phyloP scores from a whole-genome alignment of 2,113 vertebrate species.

The Corythoichthys haematopterus region DNA sequence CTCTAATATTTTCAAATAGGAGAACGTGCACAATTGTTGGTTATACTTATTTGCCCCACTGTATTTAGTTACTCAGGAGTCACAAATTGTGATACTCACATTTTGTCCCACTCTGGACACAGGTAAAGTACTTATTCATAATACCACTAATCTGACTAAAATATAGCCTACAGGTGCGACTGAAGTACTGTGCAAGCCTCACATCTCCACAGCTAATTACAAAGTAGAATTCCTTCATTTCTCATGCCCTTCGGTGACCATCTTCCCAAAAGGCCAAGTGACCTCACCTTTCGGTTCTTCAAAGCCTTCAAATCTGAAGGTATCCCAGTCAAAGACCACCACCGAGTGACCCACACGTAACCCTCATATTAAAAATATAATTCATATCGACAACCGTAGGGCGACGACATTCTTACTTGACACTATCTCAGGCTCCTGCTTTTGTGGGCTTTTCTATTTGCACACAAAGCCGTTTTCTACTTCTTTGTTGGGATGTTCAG shows the following conservation, averaged over 20 bases:
- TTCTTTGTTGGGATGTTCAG: constrained; percentile 52
- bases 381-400: constrained; percentile 49
- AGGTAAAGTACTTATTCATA: not conserved
- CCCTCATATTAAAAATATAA: constrained; percentile 49
- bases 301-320: constrained; percentile 21
- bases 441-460: constrained; percentile 67
- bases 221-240: constrained; percentile 36
- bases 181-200: constrained; percentile 1
- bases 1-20: too few species aligned
- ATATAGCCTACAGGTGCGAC: not conserved
- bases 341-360: constrained; percentile 47
- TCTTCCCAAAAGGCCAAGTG: constrained; percentile 29
- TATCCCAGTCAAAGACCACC: constrained; percentile 41
- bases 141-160: not conserved
- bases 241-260: constrained; percentile 54
- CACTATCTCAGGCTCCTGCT: constrained; percentile 65
- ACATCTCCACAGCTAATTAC: constrained; percentile 23
- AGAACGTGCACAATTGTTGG: too few species aligned
- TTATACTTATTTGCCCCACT: too few species aligned
- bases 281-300: constrained; percentile 33
- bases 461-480: constrained; percentile 61
- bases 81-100: too few species aligned
- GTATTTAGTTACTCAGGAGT: too few species aligned
- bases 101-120: too few species aligned
- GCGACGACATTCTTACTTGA: constrained; percentile 51